Evolutionary conservation across 2,797 vertebrate genomes (phyloP).

Genomic region (Eremophila alpestris): DNA sequence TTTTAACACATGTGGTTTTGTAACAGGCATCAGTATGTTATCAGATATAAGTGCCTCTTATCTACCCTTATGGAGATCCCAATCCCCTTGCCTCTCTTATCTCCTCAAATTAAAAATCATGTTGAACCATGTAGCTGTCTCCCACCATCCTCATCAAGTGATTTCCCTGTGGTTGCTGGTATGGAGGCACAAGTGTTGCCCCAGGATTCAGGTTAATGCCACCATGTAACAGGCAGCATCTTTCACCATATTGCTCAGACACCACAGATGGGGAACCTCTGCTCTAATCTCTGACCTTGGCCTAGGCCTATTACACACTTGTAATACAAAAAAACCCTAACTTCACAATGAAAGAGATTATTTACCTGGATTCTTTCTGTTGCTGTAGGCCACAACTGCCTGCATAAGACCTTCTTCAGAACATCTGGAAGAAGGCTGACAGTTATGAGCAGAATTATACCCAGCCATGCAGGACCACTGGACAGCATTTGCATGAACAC

Average conservation of each 20-base stretch:
- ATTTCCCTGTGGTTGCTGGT: not conserved
- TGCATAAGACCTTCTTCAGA: constrained; percentile 90
- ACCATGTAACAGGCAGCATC: not conserved
- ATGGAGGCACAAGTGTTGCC: not conserved
- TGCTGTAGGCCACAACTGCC: constrained; percentile 91
- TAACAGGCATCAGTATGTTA: not conserved
- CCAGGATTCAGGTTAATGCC: not conserved
- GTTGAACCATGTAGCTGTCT: not conserved
- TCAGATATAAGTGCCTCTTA: not conserved
- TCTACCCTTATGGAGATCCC: not conserved
- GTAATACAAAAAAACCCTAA: not conserved
- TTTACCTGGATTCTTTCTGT: constrained; percentile 93
- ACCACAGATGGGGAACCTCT: not conserved
- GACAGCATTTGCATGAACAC: constrained; percentile 98
- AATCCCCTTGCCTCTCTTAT: not conserved
- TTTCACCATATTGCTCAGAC: not conserved
- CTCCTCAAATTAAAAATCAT: not conserved
- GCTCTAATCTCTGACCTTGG: not conserved
- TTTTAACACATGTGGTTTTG: not conserved
- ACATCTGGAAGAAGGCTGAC: constrained; percentile 94
- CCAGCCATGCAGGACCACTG: constrained; percentile 94
- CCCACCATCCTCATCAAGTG: not conserved
- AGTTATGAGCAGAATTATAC: constrained; percentile 89
- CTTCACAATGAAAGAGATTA: not conserved
- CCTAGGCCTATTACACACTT: not conserved